Percentiles rank a stretch among this genome's conserved stretches.
Evolutionary conservation across 2,797 vertebrate genomes (phyloP).

Genomic region (Chiloscyllium punctatum): DNA sequence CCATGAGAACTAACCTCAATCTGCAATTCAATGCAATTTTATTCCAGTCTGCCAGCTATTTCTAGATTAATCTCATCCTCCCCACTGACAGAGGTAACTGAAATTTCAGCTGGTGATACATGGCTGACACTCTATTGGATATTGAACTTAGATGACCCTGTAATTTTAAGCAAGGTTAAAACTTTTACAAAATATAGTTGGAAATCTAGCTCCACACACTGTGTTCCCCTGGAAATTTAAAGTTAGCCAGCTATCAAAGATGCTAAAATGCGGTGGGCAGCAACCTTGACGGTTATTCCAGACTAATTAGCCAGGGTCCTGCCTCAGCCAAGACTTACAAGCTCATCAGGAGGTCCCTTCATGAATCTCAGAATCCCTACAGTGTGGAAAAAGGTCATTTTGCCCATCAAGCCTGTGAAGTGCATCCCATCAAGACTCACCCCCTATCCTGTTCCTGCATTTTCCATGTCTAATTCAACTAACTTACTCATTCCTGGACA

Average conservation of each 20-base stretch:
- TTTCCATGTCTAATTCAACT: no score
- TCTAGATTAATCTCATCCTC: not conserved
- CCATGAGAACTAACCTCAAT: no score
- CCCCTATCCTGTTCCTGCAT: no score
- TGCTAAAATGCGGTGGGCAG: not conserved
- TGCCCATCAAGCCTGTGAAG: no score
- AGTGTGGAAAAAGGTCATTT: no score
- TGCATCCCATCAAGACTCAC: no score
- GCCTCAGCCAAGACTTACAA: not conserved
- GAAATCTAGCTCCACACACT: not conserved
- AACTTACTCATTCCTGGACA: no score
- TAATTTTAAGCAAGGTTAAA: not conserved
- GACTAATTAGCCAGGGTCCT: not conserved
- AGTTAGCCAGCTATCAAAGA: not conserved
- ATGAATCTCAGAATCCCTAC: not conserved
- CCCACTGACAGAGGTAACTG: not conserved
- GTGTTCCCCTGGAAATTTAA: not conserved
- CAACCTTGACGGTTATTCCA: not conserved
- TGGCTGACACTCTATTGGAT: not conserved
- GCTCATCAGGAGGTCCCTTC: not conserved
- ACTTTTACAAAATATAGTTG: not conserved
- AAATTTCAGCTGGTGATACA: not conserved
- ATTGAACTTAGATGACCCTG: not conserved
- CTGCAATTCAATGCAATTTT: no score
- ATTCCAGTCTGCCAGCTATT: not conserved